phyloP scores from a whole-genome alignment of 2,888 invertebrate species.

The Hanleya hanleyi region DNA sequence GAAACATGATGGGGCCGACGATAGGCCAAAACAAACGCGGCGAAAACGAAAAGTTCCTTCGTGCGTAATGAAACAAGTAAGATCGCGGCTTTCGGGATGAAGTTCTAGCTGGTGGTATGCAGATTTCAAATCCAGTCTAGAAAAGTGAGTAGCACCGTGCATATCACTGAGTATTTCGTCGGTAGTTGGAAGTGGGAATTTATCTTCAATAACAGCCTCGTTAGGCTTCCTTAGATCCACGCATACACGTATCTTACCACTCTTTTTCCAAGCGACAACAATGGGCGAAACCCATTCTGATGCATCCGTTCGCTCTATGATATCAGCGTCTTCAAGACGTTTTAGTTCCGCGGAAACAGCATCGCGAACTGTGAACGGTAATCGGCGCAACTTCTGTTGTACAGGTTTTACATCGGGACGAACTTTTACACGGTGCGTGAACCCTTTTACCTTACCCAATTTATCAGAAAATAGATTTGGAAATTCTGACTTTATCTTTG shows the following conservation, averaged over 20 bases:
- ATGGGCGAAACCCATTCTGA: background rate
- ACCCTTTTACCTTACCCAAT: background rate
- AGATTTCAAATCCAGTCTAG: constrained; percentile 35
- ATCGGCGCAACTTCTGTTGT: background rate
- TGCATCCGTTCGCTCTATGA: background rate
- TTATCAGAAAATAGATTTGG: background rate
- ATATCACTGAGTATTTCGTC: constrained; percentile 34
- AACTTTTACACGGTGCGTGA: background rate
- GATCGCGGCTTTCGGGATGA: constrained; percentile 6
- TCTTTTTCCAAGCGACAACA: constrained; percentile 26
- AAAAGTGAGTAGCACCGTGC: constrained; percentile 30
- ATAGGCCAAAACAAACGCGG: constrained; percentile 24
- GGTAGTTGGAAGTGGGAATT: constrained; percentile 18
- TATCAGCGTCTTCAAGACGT: background rate
- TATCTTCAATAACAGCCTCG: constrained; percentile 10
- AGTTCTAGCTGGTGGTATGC: constrained; percentile 44
- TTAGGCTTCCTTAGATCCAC: constrained; percentile 26
- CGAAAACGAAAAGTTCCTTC: constrained; percentile 34
- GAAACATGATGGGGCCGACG: constrained; percentile 20
- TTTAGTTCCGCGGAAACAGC: background rate
- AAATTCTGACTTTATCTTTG: too few relatives aligned
- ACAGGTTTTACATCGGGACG: background rate
- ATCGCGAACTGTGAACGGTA: background rate
- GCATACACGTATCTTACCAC: constrained; percentile 20
- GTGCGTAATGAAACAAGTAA: constrained; percentile 35